A percentile compares a stretch with the other conserved stretches of the same genome.
Conservation (phyloP, 2,797 vertebrate genomes). For the Parauchenoglanis ngamensis region DNA sequence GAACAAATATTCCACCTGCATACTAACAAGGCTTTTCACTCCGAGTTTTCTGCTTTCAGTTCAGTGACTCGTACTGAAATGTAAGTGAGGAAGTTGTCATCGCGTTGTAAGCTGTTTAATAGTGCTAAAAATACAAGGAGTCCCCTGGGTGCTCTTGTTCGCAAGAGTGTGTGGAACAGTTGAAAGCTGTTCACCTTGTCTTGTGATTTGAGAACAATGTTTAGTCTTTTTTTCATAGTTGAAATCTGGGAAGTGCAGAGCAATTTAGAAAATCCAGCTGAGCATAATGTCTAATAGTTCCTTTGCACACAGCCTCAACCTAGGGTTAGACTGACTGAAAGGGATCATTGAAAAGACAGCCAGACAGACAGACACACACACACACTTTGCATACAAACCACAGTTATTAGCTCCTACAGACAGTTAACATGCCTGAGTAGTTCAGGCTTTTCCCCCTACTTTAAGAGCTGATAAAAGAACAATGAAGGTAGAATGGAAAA, state of each 20-base stretch:
- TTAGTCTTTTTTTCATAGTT: conserved; percentile 17
- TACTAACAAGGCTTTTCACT: conserved; percentile 16
- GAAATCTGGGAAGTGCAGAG: conserved; percentile 1
- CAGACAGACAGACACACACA: conserved; percentile 19
- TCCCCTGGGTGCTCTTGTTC: conserved; percentile 7
- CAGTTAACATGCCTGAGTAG: conserved; percentile 34
- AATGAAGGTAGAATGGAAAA: not conserved
- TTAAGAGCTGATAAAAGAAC: conserved; percentile 28
- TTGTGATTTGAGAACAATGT: conserved; percentile 38
- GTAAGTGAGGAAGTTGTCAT: not conserved
- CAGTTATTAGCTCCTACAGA: conserved; percentile 39
- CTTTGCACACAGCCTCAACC: conserved; percentile 35
- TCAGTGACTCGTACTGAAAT: conserved; percentile 2
- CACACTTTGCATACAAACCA: conserved; percentile 33
- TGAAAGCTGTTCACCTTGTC: conserved; percentile 16
- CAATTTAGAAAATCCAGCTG: conserved; percentile 46
- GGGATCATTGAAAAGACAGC: conserved; percentile 77
- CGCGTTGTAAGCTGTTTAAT: conserved; percentile 4
- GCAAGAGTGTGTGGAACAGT: not conserved
- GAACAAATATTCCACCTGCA: conserved; percentile 24
- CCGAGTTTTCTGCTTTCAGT: not conserved
- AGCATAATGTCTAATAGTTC: conserved; percentile 31
- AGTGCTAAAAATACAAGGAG: not conserved
- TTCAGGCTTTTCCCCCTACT: conserved; percentile 18
- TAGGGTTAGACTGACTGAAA: conserved; percentile 70